phyloP scores from a whole-genome alignment of 2,797 vertebrate genomes.

The Siniperca scherzeri region DNA sequence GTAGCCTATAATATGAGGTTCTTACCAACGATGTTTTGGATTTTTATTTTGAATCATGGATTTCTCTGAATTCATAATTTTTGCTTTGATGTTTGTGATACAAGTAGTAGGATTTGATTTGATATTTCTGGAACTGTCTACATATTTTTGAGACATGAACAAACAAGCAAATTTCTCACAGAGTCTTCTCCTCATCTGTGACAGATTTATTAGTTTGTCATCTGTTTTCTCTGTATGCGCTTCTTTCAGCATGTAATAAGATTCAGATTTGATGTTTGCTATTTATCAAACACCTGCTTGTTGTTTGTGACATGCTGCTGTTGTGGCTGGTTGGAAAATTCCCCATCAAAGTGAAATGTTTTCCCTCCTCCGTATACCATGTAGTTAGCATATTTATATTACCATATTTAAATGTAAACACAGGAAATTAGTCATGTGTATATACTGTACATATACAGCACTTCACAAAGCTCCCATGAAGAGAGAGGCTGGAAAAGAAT shows the following conservation, averaged over 20 bases:
- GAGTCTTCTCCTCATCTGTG: neutral
- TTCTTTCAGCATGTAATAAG: conserved; percentile 18
- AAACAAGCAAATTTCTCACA: neutral
- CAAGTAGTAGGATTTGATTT: neutral
- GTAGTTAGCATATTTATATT: conserved; percentile 26
- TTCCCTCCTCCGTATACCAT: neutral
- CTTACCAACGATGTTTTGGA: neutral
- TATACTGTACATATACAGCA: neutral
- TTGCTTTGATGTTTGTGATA: neutral
- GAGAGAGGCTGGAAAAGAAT: neutral
- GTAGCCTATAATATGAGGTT: neutral
- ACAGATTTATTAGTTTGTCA: conserved; percentile 9
- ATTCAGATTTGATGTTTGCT: conserved; percentile 26
- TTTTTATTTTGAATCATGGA: neutral
- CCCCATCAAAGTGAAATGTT: conserved; percentile 27
- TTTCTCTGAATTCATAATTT: neutral
- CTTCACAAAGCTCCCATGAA: neutral
- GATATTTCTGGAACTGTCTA: neutral
- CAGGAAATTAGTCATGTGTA: neutral
- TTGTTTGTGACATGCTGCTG: conserved; percentile 24
- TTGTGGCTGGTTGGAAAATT: conserved; percentile 1
- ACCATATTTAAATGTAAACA: conserved; percentile 25
- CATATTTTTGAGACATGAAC: neutral
- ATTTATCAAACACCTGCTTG: conserved; percentile 41
- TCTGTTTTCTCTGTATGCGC: neutral